Conservation (phyloP, 2,888 invertebrate genomes). For the Mimachlamys varia region DNA sequence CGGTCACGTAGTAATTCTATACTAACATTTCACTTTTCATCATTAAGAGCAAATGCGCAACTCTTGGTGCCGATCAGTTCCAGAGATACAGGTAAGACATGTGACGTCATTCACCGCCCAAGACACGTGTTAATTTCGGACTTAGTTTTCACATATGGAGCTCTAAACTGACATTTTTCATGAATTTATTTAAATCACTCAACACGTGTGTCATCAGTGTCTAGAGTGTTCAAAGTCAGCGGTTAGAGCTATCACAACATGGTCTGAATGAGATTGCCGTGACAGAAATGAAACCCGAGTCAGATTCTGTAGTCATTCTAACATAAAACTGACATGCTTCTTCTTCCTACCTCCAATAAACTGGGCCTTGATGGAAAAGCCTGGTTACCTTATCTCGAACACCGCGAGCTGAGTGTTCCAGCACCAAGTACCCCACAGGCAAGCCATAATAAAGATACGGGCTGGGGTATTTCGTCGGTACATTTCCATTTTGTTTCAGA, state of each 20-base stretch:
- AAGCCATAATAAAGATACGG: not conserved
- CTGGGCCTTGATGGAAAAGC: not conserved
- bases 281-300: not conserved
- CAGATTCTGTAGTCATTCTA: not conserved
- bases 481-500: not conserved
- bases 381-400: not conserved
- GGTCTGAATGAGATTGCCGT: not conserved
- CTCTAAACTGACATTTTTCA: slow-evolving; percentile 14
- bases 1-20: not conserved
- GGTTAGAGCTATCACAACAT: not conserved
- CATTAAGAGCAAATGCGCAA: too few species aligned
- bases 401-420: not conserved
- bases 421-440: not conserved
- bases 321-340: slow-evolving; percentile 31
- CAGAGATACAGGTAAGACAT: not conserved
- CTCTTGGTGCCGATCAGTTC: not conserved
- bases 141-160: not conserved
- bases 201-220: not conserved
- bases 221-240: slow-evolving; percentile 16
- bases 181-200: slow-evolving; percentile 34
- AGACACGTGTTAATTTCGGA: not conserved
- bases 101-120: not conserved
- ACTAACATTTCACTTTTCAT: not conserved
- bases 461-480: not conserved
- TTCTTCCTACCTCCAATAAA: not conserved